Evolutionary conservation across 2,113 vertebrate genomes (phyloP), one percentile per base, ranked within the genome.

Genomic region (Lagenorhynchus albirostris): DNA sequence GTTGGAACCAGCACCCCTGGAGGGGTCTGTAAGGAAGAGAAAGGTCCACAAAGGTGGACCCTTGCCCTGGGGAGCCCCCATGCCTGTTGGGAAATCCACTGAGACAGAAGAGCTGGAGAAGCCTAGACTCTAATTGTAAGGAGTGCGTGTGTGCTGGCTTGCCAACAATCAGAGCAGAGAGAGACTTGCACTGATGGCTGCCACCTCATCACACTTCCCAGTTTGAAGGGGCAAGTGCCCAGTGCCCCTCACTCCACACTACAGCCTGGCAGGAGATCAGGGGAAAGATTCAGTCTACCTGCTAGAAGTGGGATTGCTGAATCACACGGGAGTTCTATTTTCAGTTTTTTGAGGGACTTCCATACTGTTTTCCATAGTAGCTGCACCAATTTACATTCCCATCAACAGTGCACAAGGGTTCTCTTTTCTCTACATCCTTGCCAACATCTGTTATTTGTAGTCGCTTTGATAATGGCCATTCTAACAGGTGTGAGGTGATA

Each of bases 101-200:
- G 74, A 77, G 29, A 53, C 44, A 77, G 74, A 50, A 77, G 44
- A 77, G 44, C 44, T 33, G 9, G 74, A 53, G 17, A 21, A 50
- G 17, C 44, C 74, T 12, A 33, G 74, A 53, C 74, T 77, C 44
- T 50, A 33, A 17, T 53, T 33, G 44, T 21, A 29, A 77, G 44
- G 44, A 0, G 17, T 9, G 2, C 1, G 2, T 6, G 44, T 77
- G 9, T 33, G 44, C 47, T 5, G 0, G 74, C 47, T 77, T 77
- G 44, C 74, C 50, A 77, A 77, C 44, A 77, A 77, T 77, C 44
- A 33, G 29, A 53, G 44, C 74, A 50, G 44, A 5, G 5, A 33
- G 74, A 50, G 74, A 50, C 17, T 12, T 77, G 29, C 29, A 53
- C 74, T 50, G 74, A 53, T 12, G 74, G 74, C 44, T 33, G 74